A percentile compares a stretch with the other conserved stretches of the same genome.
These are phyloP conservation scores for Pseudorasbora parva DNA, from an alignment of 2,113 vertebrate genomes.

Conservation along the genomic window DNA sequence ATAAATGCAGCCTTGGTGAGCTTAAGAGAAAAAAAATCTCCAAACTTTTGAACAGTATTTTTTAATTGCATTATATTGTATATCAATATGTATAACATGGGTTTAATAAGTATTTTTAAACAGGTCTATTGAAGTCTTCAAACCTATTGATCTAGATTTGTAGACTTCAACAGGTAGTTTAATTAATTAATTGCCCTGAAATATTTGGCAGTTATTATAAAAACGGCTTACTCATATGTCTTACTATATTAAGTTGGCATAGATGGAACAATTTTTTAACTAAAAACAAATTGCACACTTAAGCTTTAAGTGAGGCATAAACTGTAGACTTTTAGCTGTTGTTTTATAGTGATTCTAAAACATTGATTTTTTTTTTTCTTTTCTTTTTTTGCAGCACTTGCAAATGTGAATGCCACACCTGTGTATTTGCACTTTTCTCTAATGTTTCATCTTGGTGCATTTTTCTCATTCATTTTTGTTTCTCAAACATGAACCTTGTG, in stretches of 20 bases:
- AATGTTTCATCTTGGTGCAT: background rate
- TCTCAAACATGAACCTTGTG: background rate
- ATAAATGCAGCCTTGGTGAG: too few relatives aligned
- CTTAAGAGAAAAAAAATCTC: too few relatives aligned
- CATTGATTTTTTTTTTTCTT: too few relatives aligned
- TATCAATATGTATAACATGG: background rate
- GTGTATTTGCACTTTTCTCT: background rate
- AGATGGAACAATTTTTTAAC: background rate
- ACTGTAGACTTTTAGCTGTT: slow-evolving; percentile 10
- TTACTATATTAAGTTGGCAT: background rate
- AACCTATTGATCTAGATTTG: background rate
- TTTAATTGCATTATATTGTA: background rate
- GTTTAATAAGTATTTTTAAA: background rate
- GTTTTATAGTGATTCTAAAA: slow-evolving; percentile 35
- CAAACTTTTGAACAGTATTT: background rate
- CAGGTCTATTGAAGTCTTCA: background rate
- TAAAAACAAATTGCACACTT: slow-evolving; percentile 5
- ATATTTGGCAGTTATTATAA: background rate
- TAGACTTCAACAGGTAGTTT: background rate
- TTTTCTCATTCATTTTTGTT: background rate
- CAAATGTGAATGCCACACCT: slow-evolving; percentile 11
- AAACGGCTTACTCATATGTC: background rate
- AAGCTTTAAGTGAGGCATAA: slow-evolving; percentile 11
- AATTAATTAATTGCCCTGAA: background rate
- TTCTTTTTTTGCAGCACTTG: background rate